These are phyloP conservation scores for Ochropleura plecta DNA, from an alignment of 2,888 invertebrate genomes.

Conservation along the genomic window DNA sequence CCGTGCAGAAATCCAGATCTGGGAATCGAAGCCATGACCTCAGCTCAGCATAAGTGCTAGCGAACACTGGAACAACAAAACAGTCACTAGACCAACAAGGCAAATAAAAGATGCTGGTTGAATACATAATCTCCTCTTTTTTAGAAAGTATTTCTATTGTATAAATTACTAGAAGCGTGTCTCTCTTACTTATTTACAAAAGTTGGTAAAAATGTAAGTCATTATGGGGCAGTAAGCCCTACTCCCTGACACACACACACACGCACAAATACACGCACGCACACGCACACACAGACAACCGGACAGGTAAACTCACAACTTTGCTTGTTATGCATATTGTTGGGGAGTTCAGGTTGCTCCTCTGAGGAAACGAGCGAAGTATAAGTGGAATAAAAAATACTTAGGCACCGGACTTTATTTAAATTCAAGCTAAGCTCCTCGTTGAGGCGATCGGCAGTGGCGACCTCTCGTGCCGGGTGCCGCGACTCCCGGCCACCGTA, in stretches of 20 bases:
- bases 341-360: slow-evolving; percentile 17
- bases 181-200: not conserved
- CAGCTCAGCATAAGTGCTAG: not conserved
- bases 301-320: slow-evolving; percentile 28
- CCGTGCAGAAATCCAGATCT: not conserved
- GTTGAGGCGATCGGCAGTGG: too few relatives aligned
- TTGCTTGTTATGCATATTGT: slow-evolving; percentile 42
- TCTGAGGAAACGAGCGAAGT: slow-evolving; percentile 3
- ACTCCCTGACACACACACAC: not conserved
- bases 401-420: not conserved
- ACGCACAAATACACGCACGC: not conserved
- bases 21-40: not conserved
- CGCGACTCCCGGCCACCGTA: too few relatives aligned
- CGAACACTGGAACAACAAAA: not conserved
- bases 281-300: not conserved
- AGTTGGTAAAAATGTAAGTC: slow-evolving; percentile 9
- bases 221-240: not conserved
- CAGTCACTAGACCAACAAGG: not conserved
- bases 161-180: not conserved
- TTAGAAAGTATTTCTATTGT: not conserved
- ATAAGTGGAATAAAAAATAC: not conserved
- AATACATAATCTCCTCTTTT: too few relatives aligned
- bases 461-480: too few relatives aligned
- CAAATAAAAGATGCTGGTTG: too few relatives aligned
- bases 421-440: not conserved